Percentiles rank a stretch among this genome's conserved stretches.
These are phyloP conservation scores for Eretmochelys imbricata DNA, from an alignment of 2,113 vertebrate species.

Conservation along the genomic window DNA sequence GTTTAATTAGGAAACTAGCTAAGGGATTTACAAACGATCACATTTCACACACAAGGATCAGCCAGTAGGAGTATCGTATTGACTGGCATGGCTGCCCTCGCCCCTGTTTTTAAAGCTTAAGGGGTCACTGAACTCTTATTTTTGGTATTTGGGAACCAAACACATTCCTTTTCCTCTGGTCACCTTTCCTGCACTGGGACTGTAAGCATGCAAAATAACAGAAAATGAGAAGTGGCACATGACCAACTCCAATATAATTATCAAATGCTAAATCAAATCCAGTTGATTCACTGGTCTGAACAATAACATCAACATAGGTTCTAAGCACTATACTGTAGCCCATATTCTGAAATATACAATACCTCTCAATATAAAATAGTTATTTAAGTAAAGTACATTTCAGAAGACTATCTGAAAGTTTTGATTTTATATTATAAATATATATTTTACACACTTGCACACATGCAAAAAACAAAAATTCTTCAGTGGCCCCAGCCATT, in stretches of 20 bases:
- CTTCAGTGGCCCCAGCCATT: not conserved
- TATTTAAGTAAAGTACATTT: not conserved
- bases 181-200: not conserved
- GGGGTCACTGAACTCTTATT: not conserved
- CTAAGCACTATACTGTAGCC: not conserved
- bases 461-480: not conserved
- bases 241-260: not conserved
- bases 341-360: not conserved
- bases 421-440: not conserved
- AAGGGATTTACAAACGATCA: not conserved
- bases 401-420: not conserved
- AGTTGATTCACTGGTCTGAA: not conserved
- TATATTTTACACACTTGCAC: not conserved
- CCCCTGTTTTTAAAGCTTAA: not conserved
- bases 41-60: not conserved
- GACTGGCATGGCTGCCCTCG: not conserved
- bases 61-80: not conserved
- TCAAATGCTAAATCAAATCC: not conserved
- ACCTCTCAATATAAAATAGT: not conserved
- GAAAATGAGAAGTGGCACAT: not conserved
- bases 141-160: not conserved
- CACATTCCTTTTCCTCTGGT: not conserved
- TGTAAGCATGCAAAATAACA: not conserved
- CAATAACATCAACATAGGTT: not conserved
- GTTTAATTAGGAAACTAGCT: slow-evolving; percentile 5